Conservation (phyloP, 2,113 vertebrate species). For the Thamnaconus septentrionalis region DNA sequence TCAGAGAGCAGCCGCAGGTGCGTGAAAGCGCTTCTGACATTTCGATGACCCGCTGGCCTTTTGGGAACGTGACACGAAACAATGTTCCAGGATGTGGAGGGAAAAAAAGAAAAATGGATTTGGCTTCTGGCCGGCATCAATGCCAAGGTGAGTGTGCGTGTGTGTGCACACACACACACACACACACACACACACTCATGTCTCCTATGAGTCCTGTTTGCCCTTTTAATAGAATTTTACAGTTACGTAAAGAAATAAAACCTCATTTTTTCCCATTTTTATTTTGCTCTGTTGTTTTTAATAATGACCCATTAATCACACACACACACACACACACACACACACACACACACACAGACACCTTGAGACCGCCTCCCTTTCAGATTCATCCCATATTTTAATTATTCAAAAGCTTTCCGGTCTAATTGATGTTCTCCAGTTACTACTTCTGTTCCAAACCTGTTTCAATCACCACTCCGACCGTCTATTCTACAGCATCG, state of each 20-base stretch:
- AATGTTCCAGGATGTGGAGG: neutral
- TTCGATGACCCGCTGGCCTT: constrained; percentile 1
- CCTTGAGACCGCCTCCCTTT: no score
- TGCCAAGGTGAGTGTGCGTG: neutral
- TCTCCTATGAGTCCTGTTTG: no score
- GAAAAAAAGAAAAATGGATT: neutral
- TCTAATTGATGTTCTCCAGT: constrained; percentile 20
- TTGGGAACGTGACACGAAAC: neutral
- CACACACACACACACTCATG: no score
- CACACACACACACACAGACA: no score
- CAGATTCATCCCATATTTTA: constrained; percentile 11
- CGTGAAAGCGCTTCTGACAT: no score
- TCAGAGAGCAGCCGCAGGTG: constrained; percentile 3
- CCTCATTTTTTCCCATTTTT: no score
- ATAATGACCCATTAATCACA: no score
- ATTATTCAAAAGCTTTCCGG: constrained; percentile 28
- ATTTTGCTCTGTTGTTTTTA: no score
- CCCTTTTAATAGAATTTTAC: no score
- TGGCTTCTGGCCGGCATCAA: constrained; percentile 1
- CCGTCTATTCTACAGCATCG: neutral
- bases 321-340: no score
- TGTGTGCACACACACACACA: no score
- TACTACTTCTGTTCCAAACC: constrained; percentile 11
- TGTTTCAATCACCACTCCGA: constrained; percentile 21
- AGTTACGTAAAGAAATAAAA: no score